Conservation (phyloP, 1,140 invertebrate species). For the Listronotus oregonensis region DNA sequence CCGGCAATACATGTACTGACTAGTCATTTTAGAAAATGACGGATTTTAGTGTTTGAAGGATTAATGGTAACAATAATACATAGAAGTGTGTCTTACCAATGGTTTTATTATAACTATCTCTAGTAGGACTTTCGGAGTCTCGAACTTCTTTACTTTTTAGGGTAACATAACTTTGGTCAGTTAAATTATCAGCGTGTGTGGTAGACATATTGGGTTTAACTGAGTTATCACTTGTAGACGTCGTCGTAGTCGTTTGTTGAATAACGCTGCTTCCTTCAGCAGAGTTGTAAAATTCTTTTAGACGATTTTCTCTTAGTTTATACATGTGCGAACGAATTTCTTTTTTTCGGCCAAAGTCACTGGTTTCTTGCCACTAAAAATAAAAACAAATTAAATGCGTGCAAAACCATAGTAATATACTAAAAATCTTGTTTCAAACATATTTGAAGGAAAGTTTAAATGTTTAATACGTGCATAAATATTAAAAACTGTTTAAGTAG, state of each 20-base stretch:
- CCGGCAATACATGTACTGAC: no score
- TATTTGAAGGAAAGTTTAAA: no score
- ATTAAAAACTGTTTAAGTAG: no score
- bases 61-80: no score
- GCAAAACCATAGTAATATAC: not conserved
- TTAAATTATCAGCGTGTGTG: conserved; percentile 67
- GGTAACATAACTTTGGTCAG: conserved; percentile 74
- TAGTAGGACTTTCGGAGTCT: conserved; percentile 74
- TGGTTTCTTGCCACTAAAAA: conserved; percentile 80
- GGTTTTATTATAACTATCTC: conserved; percentile 62
- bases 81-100: conserved; percentile 40
- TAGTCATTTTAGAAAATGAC: no score
- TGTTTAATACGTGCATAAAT: no score
- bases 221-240: conserved; percentile 46
- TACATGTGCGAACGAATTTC: conserved; percentile 84
- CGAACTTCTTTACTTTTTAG: conserved; percentile 77
- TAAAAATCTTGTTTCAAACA: no score
- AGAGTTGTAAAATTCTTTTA: conserved; percentile 70
- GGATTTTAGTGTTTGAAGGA: no score
- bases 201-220: conserved; percentile 47
- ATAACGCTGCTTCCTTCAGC: conserved; percentile 58
- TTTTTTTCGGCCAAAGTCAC: conserved; percentile 82
- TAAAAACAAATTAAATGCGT: conserved; percentile 26
- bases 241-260: conserved; percentile 28
- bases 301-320: conserved; percentile 75